Evolutionary conservation across 2,888 invertebrate genomes (phyloP), one percentile per base, ranked within the genome.

Genomic region (Platycheirus rosarum): DNA sequence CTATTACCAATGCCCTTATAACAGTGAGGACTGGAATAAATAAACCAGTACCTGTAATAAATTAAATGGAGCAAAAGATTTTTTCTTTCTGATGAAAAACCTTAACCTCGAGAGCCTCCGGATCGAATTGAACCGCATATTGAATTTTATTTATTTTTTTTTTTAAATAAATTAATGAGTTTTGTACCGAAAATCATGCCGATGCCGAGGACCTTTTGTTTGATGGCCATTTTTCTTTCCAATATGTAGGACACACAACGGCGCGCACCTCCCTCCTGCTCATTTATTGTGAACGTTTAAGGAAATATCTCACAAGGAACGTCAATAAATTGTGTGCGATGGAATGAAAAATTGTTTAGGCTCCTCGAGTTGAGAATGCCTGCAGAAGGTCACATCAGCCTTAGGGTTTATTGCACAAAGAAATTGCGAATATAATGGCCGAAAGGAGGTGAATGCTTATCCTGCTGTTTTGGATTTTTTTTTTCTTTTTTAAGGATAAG

Each of bases 61-160:
- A 57, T 57, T 57, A 75, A 65, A 80, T 57, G 51, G 57, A 75
- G 75, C 70, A 80, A 65, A 63, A 80, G 18, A 55, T 73, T 26
- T 13, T 37, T 14, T 20, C n/a, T 37, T 7, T 40, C 11, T 53
- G n/a, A 46, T 44, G 11, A 23, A 71, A 53, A 35, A 13, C n/a
- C 8, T 4, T 4, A 32, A 32, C 29, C 3, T 8, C 29, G 8
- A 32, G 8, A 32, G 8, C 8, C 29, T 7, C 8, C 8, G 5
- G 26, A 32, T 32, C 8, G 1, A 32, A 32, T 32, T 32, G 1
- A 4, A 32, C 29, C 29, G 8, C 29, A 32, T 8, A 32, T 32
- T 8, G 42, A 46, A 55, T 57, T 48, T 62, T 46, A 16, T 32
- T 14, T 5, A 8, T 0, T 18, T 14, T 20, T 13, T 37, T 7